A percentile compares a stretch with the other conserved stretches of the same genome.
These are phyloP conservation scores for Crypturellus tataupa DNA, from an alignment of 2,797 vertebrate genomes.

Conservation along the genomic window DNA sequence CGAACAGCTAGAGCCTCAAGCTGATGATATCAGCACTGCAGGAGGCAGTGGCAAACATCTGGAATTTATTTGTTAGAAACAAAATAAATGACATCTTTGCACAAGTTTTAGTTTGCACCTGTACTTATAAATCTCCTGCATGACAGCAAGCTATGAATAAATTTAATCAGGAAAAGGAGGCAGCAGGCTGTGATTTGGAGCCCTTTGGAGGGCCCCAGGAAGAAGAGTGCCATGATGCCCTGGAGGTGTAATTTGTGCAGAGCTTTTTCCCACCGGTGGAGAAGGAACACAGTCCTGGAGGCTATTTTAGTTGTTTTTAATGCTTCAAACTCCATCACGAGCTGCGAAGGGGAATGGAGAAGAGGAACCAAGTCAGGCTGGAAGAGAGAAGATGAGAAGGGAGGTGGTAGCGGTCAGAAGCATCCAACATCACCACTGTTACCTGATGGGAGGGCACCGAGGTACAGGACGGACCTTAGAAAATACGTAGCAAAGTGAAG, in stretches of 20 bases:
- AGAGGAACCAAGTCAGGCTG: neutral
- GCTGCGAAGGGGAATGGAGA: neutral
- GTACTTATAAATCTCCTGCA: conserved; percentile 30
- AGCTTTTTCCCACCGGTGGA: neutral
- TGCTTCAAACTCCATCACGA: neutral
- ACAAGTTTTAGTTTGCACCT: conserved; percentile 45
- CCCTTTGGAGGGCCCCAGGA: neutral
- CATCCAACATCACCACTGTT: neutral
- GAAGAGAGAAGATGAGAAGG: neutral
- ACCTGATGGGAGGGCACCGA: conserved; percentile 9
- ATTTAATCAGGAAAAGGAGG: conserved; percentile 10
- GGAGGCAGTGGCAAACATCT: conserved; percentile 50
- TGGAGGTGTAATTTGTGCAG: neutral
- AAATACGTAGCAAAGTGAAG: neutral
- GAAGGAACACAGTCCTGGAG: neutral
- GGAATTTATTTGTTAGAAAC: conserved; percentile 40
- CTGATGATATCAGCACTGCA: neutral
- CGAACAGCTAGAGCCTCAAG: conserved; percentile 13
- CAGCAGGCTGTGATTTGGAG: conserved; percentile 10
- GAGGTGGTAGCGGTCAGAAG: neutral
- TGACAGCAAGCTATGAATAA: conserved; percentile 13
- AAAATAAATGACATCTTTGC: conserved; percentile 35
- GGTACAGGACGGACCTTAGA: conserved; percentile 8
- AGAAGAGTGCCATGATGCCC: neutral
- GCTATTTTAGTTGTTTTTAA: neutral